Evolutionary conservation across 1,140 invertebrate genomes (phyloP).

Genomic region (Armadillidium nasatum): DNA sequence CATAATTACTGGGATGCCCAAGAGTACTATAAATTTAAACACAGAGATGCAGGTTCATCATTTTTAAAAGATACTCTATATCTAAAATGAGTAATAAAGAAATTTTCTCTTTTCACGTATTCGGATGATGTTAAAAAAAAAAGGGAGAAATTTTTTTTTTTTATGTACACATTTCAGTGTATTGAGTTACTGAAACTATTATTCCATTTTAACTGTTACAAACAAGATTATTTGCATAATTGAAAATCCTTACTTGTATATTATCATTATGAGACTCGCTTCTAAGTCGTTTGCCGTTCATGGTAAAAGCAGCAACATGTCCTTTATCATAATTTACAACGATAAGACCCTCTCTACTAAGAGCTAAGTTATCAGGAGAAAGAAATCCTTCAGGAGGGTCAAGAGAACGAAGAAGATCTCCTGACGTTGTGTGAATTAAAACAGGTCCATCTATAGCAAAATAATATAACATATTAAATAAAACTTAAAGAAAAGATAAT

Average conservation of each 20-base stretch:
- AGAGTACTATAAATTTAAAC: no score
- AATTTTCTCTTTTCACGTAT: neutral
- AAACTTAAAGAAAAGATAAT: neutral
- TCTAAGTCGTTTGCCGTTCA: constrained; percentile 80
- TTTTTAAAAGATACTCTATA: no score
- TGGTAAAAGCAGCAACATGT: constrained; percentile 85
- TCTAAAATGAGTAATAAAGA: neutral
- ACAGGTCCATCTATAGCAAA: constrained; percentile 75
- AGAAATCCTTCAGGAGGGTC: constrained; percentile 71
- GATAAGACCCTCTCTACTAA: constrained; percentile 94
- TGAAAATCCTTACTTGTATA: constrained; percentile 68
- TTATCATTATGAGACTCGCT: constrained; percentile 90
- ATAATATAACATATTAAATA: constrained; percentile 10
- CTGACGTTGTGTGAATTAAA: constrained; percentile 95
- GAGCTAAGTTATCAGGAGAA: constrained; percentile 81
- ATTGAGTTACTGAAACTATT: no score
- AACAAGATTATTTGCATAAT: no score
- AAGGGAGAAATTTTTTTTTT: no score
- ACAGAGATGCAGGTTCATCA: no score
- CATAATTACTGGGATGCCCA: no score
- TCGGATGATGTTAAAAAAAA: no score
- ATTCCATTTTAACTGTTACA: no score
- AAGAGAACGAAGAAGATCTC: constrained; percentile 87
- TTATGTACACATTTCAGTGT: no score
- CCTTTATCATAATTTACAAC: constrained; percentile 88